phyloP scores from a whole-genome alignment of 2,888 invertebrate genomes.

The Syritta pipiens region DNA sequence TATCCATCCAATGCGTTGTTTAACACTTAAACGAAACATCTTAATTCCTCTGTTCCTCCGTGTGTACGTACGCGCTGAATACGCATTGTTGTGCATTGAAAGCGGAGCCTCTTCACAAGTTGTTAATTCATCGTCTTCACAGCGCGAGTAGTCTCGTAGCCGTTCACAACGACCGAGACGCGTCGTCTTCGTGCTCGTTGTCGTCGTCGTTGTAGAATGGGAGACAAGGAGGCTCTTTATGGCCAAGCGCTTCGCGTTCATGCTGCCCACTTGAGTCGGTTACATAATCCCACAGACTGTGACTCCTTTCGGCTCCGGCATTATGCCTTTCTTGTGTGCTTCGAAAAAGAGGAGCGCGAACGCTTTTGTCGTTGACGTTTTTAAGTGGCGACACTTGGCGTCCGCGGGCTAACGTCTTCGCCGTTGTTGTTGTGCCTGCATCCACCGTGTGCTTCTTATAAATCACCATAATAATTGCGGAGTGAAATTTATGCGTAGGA shows the following conservation, averaged over 20 bases:
- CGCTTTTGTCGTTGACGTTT: conserved; percentile 35
- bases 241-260: conserved; percentile 23
- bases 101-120: conserved; percentile 22
- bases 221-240: conserved; percentile 27
- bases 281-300: conserved; percentile 23
- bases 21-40: conserved; percentile 35
- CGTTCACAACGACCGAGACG: too few species aligned
- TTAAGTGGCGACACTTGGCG: conserved; percentile 30
- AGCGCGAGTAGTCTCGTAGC: too few species aligned
- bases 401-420: neutral
- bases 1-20: conserved; percentile 22
- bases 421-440: neutral
- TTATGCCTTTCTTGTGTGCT: conserved; percentile 7
- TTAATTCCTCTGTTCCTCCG: conserved; percentile 15
- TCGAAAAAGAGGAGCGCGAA: conserved; percentile 27
- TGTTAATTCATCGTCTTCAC: conserved; percentile 34
- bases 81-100: conserved; percentile 39
- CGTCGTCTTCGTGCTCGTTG: neutral
- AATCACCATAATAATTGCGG: conserved; percentile 41
- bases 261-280: conserved; percentile 33
- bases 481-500: conserved; percentile 48
- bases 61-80: neutral
- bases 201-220: neutral
- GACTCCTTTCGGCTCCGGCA: conserved; percentile 3
- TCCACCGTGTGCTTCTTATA: conserved; percentile 17